Conservation (phyloP, 1,140 invertebrate species). For the Pogonomyrmex barbatus region DNA sequence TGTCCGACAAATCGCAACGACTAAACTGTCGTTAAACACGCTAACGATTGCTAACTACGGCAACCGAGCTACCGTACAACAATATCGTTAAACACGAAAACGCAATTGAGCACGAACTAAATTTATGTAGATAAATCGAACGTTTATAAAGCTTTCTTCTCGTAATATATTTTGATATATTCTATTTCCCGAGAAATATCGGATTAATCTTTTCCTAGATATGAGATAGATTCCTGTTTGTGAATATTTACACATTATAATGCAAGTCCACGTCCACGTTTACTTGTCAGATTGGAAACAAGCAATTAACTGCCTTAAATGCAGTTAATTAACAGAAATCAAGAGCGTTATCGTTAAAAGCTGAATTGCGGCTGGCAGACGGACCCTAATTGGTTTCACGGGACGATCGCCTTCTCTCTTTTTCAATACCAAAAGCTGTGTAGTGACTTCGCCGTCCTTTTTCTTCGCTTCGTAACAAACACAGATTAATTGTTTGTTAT, state of each 20-base stretch:
- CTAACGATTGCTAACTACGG: conserved; percentile 64
- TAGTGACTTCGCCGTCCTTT: not conserved
- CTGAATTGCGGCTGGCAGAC: conserved; percentile 29
- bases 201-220: not conserved
- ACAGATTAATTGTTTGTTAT: conserved; percentile 36
- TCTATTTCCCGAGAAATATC: not conserved
- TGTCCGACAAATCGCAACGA: conserved; percentile 67
- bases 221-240: not conserved
- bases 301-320: not conserved
- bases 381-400: conserved; percentile 53
- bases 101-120: conserved; percentile 27
- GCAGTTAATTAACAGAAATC: conserved; percentile 59
- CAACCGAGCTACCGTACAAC: conserved; percentile 14
- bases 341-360: conserved; percentile 47
- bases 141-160: not conserved
- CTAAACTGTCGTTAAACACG: conserved; percentile 78
- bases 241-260: not conserved
- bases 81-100: conserved; percentile 49
- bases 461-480: not conserved
- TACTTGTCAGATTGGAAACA: conserved; percentile 41
- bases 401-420: conserved; percentile 7
- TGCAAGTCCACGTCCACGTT: not conserved
- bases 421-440: conserved; percentile 4
- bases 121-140: conserved; percentile 14
- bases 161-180: not conserved